Evolutionary conservation across 1,140 invertebrate genomes (phyloP), one percentile per base, ranked within the genome.

Genomic region (Zaprionus lachaisei): DNA sequence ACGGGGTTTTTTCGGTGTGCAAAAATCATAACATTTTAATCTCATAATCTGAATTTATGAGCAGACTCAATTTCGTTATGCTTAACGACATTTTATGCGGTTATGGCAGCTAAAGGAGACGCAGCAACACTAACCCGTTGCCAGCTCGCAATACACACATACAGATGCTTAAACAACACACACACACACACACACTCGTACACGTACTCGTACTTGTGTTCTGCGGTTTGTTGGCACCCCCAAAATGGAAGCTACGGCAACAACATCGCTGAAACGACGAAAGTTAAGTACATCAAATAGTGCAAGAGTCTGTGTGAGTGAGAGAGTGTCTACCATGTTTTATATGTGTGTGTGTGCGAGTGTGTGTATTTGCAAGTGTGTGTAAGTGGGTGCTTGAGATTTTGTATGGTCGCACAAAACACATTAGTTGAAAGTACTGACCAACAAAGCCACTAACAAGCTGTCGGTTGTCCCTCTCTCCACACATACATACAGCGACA

Each of bases 391-490:
- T 81, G 74, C 85, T 90, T 89, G 85, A 87, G 84, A 87, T 89
- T 87, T 83, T 84, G 74, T 87, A 81, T 87, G 84, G 84, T 83
- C 74, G 84, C 81, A 84, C 81, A 89, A 82, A 90, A 83, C 85
- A 89, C 85, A 90, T 89, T 90, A 90, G 86, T 89, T 90, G 87
- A 90, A 90, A 90, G 81, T 90, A 90, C 85, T 90, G 85, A 90
- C 85, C 85, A 85, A 90, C 85, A 90, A 90, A 90, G 85, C 85
- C 85, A 90, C 85, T 85, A 90, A 90, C 85, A 85, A 90, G 85
- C 85, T 90, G 85, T 85, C 84, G 85, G 81, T 72, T 61, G 63
- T 57, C 54, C 15, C 44, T 69, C 9, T 51, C 31, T 34, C 20
- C 55, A 47, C 31, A 62, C 12, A 17, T 37, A 51, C 49, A 24